Percentiles rank a stretch among this genome's conserved stretches.
These are phyloP conservation scores for Ictalurus punctatus DNA, from an alignment of 2,113 vertebrate species.

Conservation along the genomic window DNA sequence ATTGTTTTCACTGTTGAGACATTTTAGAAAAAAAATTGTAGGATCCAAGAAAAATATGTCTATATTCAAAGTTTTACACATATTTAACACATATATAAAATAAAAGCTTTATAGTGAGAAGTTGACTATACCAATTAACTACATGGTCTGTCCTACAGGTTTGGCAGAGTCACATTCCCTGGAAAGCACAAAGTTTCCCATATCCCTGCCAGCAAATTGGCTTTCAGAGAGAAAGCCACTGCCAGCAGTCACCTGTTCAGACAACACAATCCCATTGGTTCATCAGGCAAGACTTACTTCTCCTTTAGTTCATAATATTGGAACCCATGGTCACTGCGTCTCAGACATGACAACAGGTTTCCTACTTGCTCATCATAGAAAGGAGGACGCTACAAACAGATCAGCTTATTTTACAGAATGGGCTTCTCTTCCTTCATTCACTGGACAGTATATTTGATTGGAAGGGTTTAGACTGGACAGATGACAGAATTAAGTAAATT, in stretches of 20 bases:
- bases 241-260: neutral
- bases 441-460: conserved; percentile 9
- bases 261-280: conserved; percentile 17
- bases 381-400: neutral
- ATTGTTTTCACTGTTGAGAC: neutral
- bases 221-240: neutral
- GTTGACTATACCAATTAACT: neutral
- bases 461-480: neutral
- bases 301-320: neutral
- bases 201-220: neutral
- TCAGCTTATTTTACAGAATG: conserved; percentile 10
- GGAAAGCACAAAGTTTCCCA: conserved; percentile 2
- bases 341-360: neutral
- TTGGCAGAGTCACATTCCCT: neutral
- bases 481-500: neutral
- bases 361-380: neutral
- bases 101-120: neutral
- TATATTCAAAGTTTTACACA: too few species aligned
- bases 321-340: neutral
- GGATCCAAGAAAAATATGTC: neutral
- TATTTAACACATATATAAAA: neutral
- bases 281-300: neutral
- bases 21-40: neutral
- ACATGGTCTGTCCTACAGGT: neutral
- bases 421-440: conserved; percentile 14